Percentiles rank a stretch among this genome's conserved stretches.
phyloP scores from a whole-genome alignment of 2,797 vertebrate genomes.

The Chelmon rostratus region DNA sequence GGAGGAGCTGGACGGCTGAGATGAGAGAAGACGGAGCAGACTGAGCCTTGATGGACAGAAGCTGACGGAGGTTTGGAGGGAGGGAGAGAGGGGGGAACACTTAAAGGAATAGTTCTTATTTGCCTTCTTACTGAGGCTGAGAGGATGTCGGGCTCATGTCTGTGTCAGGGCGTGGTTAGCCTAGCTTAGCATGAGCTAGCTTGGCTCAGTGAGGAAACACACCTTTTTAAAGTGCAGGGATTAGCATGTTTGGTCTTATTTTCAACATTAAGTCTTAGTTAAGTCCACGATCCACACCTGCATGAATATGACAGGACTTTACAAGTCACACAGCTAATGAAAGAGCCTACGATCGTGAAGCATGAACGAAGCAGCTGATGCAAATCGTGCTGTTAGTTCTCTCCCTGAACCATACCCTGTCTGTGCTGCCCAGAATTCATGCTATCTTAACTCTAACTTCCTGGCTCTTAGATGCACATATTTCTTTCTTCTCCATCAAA shows the following conservation, averaged over 20 bases:
- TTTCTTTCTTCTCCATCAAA: too few relatives aligned
- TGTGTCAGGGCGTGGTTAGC: background rate
- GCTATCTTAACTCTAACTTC: too few relatives aligned
- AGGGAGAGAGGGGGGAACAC: background rate
- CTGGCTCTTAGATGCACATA: too few relatives aligned
- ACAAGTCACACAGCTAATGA: too few relatives aligned
- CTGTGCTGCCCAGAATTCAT: too few relatives aligned
- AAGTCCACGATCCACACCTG: background rate
- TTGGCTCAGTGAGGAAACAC: background rate
- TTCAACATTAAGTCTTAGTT: background rate
- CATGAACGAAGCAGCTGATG: too few relatives aligned
- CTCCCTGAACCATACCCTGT: too few relatives aligned
- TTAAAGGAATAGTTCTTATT: slow-evolving; percentile 30
- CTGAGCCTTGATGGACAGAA: slow-evolving; percentile 32
- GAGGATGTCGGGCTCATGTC: background rate
- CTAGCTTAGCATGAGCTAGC: background rate
- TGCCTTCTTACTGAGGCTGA: background rate
- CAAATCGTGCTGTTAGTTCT: too few relatives aligned
- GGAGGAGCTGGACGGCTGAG: slow-evolving; percentile 22
- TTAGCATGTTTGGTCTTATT: background rate
- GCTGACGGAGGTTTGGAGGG: slow-evolving; percentile 18
- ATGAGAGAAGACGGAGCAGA: background rate
- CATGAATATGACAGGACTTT: background rate
- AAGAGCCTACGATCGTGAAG: too few relatives aligned
- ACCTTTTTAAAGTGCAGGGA: background rate